Base-by-base conservation (phyloP, 2,113 vertebrate genomes). In the Semnornis frantzii region DNA sequence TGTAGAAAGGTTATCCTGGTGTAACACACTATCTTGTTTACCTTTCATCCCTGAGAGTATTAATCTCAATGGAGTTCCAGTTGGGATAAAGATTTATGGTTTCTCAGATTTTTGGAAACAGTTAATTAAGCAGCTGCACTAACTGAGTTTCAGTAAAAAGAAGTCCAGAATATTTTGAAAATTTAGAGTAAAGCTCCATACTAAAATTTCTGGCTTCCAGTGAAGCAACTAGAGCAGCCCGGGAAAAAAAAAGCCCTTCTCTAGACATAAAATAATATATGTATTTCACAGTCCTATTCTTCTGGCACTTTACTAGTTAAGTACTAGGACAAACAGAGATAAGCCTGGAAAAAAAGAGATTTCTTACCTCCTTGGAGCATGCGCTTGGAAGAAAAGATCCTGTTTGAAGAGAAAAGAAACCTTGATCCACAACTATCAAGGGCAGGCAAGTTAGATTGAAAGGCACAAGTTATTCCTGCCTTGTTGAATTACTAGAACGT, bases 311-410 rank as follows among this genome's bases (percentile, higher is more conserved):
- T 34, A 28, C 8, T 23, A 70, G 30, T 13, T 60, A 58, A 64
- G 37, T 16, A n/a, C 19, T 20, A 42, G 33, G 37, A 55, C 4
- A 75, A 75, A 63, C 5, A 52, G 12, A 21, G 37, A 8, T 24
- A 74, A 71, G 8, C 23, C 1, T 17, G 16, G 6, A 80, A 33
- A 28, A 78, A 58, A 81, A 75, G 23, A 16, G 21, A 42, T 62
- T 30, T 62, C 95, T 95, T 94, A 96, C 91, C 81, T 94, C 30
- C 15, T 72, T 54, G 37, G 33, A 83, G 17, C 20, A 23, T 20
- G 16, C 4, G 18, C 33, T 28, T 57, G 10, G 23, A 34, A 65
- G 12, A 31, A 34, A 87, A 52, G 25, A 48, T 72, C 18, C 50
- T 44, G 5, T 63, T 70, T 42, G 68, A 85, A 85, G 24, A 9